Percentiles rank a stretch among this genome's conserved stretches.
phyloP scores from a whole-genome alignment of 2,113 vertebrate species.

The Pygoscelis antarcticus region DNA sequence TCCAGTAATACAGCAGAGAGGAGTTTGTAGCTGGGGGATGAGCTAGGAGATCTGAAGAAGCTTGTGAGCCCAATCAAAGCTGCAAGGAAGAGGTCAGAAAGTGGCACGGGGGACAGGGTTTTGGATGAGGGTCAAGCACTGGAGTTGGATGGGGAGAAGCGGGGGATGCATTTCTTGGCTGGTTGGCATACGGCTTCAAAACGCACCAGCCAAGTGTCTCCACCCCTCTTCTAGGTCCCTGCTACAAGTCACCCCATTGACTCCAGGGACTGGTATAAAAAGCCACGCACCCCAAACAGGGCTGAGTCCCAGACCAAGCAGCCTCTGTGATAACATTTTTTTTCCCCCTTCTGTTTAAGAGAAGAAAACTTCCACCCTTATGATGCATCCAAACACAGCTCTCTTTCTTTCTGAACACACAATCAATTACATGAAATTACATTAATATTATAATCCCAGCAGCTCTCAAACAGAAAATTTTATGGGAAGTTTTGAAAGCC shows the following conservation, averaged over 20 bases:
- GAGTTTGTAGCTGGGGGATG: background rate
- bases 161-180: background rate
- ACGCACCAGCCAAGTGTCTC: background rate
- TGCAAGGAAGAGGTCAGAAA: background rate
- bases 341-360: background rate
- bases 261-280: background rate
- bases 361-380: background rate
- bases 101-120: background rate
- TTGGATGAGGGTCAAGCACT: background rate
- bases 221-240: background rate
- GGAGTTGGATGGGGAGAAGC: background rate
- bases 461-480: background rate
- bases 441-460: background rate
- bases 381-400: background rate
- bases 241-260: background rate
- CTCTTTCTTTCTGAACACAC: background rate
- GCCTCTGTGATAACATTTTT: background rate
- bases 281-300: accelerated
- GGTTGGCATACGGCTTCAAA: background rate
- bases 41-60: background rate
- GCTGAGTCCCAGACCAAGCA: background rate
- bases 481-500: background rate
- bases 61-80: accelerated
- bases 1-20: background rate
- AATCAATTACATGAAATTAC: background rate